Percentiles rank a stretch among this genome's conserved stretches.
Evolutionary conservation across 2,113 vertebrate genomes (phyloP).

Genomic region (Octodon degus): DNA sequence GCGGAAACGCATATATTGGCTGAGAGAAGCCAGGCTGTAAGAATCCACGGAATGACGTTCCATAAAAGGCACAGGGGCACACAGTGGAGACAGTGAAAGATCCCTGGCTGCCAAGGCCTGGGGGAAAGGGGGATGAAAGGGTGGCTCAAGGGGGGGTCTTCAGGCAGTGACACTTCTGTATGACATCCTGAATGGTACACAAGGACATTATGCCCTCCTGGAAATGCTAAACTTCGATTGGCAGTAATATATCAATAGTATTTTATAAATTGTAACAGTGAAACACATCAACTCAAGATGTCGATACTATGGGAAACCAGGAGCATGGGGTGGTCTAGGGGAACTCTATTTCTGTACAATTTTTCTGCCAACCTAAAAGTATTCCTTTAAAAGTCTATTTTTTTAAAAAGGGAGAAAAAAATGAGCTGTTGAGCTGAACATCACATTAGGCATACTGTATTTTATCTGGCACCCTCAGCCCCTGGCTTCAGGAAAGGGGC

Average conservation of each 20-base stretch:
- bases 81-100: no score
- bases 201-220: no score
- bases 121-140: fast-evolving
- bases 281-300: fast-evolving
- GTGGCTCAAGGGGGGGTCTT: fast-evolving
- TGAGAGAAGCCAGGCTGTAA: background rate
- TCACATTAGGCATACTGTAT: background rate
- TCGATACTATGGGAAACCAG: fast-evolving
- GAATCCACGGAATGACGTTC: background rate
- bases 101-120: background rate
- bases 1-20: background rate
- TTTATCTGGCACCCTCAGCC: background rate
- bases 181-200: background rate
- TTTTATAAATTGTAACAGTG: fast-evolving
- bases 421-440: background rate
- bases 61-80: background rate
- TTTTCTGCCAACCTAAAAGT: background rate
- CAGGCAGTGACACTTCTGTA: background rate
- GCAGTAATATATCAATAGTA: fast-evolving
- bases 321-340: background rate
- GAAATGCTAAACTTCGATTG: fast-evolving
- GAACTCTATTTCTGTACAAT: background rate
- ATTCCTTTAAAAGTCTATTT: background rate
- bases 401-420: background rate
- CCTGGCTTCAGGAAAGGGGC: background rate